Evolutionary conservation across 1,140 invertebrate species (phyloP), one percentile per base, ranked within the genome.

Genomic region (Bursaphelenchus mucronatus): DNA sequence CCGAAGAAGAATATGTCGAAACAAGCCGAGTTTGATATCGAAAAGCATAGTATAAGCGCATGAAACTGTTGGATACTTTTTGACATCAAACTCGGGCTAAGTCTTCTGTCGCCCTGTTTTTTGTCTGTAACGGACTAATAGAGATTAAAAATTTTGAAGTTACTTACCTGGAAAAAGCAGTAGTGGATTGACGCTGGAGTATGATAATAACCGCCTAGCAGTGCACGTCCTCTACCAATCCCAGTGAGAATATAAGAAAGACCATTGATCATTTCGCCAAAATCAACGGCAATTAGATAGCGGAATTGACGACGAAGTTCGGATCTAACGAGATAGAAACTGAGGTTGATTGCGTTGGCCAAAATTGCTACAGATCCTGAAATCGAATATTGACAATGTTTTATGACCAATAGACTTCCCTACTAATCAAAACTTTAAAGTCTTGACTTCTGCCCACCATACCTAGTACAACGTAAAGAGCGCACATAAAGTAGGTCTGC

Each of bases 231-330:
- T n/a, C 64, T 21, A 40, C 64, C 64, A 55, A 66, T 19, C 1
- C 65, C 64, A 19, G 64, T 67, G 1, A 67, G 17, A 40, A 66
- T 67, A 21, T 66, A 66, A 10, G 65, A 68, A 54, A 66, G n/a
- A 6, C 64, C 64, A 17, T 66, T 66, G 0, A 66, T 39, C 7
- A 66, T 55, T 67, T 66, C 64, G 15, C 64, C 64, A 53, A 69
- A 53, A 67, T 66, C 64, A 11, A 66, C 13, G 21, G 64, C 64
- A 39, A 66, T 44, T 8, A 57, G 61, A 43, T 67, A 66, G 15
- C 51, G n/a, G 39, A 54, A 66, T 11, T 66, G 67, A 8, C n/a
- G 40, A 10, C 64, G 47, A 15, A 66, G 64, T 7, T 66, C 64
- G 17, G 41, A 39, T 30, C 53, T 66, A 10, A 64, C 67, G 46